A percentile compares a stretch with the other conserved stretches of the same genome.
These are phyloP conservation scores for Clostera curtula DNA, from an alignment of 2,888 invertebrate genomes.

Conservation along the genomic window DNA sequence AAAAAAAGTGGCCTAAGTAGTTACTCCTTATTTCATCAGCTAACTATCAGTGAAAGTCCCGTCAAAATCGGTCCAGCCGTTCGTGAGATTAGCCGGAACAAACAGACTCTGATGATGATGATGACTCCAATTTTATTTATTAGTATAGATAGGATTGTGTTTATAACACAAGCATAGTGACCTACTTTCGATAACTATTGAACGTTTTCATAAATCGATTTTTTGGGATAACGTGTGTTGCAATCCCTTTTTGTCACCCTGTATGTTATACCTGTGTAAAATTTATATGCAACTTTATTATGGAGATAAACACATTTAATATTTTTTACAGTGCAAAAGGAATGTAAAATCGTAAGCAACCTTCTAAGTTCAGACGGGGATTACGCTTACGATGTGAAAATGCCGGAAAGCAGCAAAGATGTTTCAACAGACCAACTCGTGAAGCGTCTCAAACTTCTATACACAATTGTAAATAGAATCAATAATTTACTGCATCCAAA, in stretches of 20 bases:
- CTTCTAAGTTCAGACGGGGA: constrained; percentile 34
- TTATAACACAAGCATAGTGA: too few relatives aligned
- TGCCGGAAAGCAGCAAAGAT: constrained; percentile 24
- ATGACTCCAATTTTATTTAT: too few relatives aligned
- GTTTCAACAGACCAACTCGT: constrained; percentile 41
- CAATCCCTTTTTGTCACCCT: not conserved
- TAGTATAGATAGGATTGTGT: too few relatives aligned
- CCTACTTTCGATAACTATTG: too few relatives aligned
- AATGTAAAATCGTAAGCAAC: constrained; percentile 61
- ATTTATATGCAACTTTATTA: not conserved
- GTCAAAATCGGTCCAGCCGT: too few relatives aligned
- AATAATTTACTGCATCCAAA: constrained; percentile 44
- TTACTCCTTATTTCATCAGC: too few relatives aligned
- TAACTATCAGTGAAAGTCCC: too few relatives aligned
- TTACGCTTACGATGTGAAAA: constrained; percentile 35
- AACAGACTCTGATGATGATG: too few relatives aligned
- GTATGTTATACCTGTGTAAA: not conserved
- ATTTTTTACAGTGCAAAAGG: constrained; percentile 40
- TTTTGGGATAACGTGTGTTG: too few relatives aligned
- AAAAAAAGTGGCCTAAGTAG: too few relatives aligned
- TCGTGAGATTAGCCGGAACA: too few relatives aligned
- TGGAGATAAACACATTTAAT: not conserved
- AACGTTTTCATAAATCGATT: too few relatives aligned
- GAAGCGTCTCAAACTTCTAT: constrained; percentile 55
- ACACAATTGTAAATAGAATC: constrained; percentile 50